A percentile compares a stretch with the other conserved stretches of the same genome.
These are phyloP conservation scores for Pogoniulus pusillus DNA, from an alignment of 2,797 vertebrate genomes.

Conservation along the genomic window DNA sequence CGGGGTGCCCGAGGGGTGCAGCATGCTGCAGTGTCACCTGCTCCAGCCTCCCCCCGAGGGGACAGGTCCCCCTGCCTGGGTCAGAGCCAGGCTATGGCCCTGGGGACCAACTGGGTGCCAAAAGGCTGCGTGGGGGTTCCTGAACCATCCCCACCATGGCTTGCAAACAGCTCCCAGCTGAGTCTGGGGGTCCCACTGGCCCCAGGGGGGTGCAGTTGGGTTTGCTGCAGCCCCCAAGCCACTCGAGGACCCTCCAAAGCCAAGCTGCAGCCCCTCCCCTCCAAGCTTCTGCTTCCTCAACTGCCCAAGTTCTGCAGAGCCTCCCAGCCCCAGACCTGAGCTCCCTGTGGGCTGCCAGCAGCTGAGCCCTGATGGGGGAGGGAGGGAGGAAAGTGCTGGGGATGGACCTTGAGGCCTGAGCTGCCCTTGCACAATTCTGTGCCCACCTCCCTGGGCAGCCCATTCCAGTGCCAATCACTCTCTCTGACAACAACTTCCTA, in stretches of 20 bases:
- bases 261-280: neutral
- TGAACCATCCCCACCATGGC: fast-evolving
- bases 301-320: fast-evolving
- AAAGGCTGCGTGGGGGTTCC: neutral
- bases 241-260: neutral
- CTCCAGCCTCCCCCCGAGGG: neutral
- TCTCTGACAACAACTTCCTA: no score
- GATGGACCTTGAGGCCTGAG: neutral
- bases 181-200: fast-evolving
- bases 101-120: neutral
- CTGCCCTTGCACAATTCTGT: neutral
- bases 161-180: neutral
- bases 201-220: fast-evolving
- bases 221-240: neutral
- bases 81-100: neutral
- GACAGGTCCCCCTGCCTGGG: neutral
- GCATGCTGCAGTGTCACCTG: fast-evolving
- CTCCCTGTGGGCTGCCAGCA: neutral
- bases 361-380: neutral
- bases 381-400: neutral
- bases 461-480: no score
- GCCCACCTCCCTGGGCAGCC: no score
- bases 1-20: fast-evolving
- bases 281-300: neutral
- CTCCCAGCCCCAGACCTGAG: fast-evolving